Evolutionary conservation across 1,140 invertebrate species (phyloP).

Genomic region (Calycopis cecrops): DNA sequence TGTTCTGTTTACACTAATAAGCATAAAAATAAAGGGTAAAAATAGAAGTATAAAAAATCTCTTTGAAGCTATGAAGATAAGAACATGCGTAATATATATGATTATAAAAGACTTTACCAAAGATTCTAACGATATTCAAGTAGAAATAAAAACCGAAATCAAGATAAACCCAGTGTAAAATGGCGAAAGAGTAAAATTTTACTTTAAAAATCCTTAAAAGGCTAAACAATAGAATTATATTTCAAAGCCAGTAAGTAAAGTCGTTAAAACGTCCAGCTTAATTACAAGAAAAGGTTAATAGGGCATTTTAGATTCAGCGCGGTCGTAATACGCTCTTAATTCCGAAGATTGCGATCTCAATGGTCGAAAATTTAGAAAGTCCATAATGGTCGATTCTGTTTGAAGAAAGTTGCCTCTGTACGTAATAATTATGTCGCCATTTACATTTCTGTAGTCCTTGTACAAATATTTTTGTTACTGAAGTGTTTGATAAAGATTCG

Average conservation of each 20-base stretch:
- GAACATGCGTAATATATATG: too few species aligned
- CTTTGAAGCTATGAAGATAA: too few species aligned
- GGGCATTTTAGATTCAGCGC: slow-evolving; percentile 24
- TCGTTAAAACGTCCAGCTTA: slow-evolving; percentile 18
- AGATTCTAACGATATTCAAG: not conserved
- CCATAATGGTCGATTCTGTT: not conserved
- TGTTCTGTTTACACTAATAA: too few species aligned
- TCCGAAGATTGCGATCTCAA: slow-evolving; percentile 23
- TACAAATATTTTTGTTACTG: too few species aligned
- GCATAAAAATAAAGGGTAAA: too few species aligned
- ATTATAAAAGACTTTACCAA: too few species aligned
- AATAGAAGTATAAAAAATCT: too few species aligned
- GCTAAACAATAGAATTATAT: slow-evolving; percentile 13
- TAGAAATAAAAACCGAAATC: not conserved
- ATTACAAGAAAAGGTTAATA: slow-evolving; percentile 24
- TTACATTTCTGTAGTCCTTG: too few species aligned
- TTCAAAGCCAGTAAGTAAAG: slow-evolving; percentile 11
- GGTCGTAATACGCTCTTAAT: slow-evolving; percentile 24
- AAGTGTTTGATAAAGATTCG: too few species aligned
- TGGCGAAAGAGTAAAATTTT: not conserved
- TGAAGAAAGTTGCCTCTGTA: too few species aligned
- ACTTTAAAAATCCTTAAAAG: slow-evolving; percentile 2
- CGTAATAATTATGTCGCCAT: too few species aligned
- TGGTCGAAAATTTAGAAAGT: slow-evolving; percentile 23
- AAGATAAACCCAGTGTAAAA: not conserved